Evolutionary conservation across 1,140 invertebrate species (phyloP).

Genomic region (Forficula auricularia): DNA sequence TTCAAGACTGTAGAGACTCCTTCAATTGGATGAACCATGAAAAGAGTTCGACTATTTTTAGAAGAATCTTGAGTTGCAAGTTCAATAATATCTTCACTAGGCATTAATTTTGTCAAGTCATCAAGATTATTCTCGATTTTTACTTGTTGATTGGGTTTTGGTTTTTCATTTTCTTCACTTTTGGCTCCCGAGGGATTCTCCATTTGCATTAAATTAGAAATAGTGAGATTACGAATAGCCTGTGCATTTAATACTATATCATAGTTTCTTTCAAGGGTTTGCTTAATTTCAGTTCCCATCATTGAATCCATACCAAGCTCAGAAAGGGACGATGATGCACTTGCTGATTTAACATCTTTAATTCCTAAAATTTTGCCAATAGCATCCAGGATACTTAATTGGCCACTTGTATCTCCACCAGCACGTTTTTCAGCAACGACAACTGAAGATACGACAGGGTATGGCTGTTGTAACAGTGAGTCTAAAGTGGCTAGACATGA

Average conservation of each 20-base stretch:
- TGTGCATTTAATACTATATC: conserved; percentile 73
- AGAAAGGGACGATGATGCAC: conserved; percentile 52
- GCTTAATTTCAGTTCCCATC: conserved; percentile 96
- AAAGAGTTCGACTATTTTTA: conserved; percentile 33
- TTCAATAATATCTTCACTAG: conserved; percentile 40
- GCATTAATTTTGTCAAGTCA: conserved; percentile 34
- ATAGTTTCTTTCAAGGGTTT: conserved; percentile 81
- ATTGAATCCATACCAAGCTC: conserved; percentile 94
- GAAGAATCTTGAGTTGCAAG: conserved; percentile 27
- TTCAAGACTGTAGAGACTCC: conserved; percentile 56
- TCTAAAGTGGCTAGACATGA: conserved; percentile 78
- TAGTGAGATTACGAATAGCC: conserved; percentile 69
- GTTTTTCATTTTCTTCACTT: conserved; percentile 15
- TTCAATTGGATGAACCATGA: conserved; percentile 82
- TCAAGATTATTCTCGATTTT: conserved; percentile 24
- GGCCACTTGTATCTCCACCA: conserved; percentile 25
- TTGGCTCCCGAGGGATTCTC: conserved; percentile 27
- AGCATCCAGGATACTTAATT: conserved; percentile 45
- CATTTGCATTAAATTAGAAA: conserved; percentile 52
- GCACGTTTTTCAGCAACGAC: conserved; percentile 60
- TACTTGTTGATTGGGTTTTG: conserved; percentile 19
- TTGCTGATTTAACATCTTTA: conserved; percentile 63
- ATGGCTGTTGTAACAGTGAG: conserved; percentile 66
- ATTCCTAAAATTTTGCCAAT: conserved; percentile 68
- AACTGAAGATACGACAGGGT: conserved; percentile 70